These are phyloP conservation scores for Scatophagus argus DNA, from an alignment of 2,113 vertebrate genomes.

Conservation along the genomic window DNA sequence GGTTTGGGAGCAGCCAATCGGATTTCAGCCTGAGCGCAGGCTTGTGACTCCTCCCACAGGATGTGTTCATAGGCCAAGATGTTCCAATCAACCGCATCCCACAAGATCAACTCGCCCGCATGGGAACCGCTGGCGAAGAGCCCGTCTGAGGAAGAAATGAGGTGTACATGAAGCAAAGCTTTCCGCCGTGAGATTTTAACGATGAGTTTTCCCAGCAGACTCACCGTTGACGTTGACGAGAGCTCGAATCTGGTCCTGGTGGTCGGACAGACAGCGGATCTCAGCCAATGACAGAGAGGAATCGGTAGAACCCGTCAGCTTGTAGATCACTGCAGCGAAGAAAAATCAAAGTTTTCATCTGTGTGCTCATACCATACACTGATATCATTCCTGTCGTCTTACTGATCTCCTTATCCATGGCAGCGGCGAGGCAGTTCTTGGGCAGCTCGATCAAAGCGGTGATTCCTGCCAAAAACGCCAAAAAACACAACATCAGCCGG, in stretches of 20 bases:
- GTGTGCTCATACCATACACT: background rate
- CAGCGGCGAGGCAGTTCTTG: conserved; percentile 91
- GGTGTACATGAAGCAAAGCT: too few relatives aligned
- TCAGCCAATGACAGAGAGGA: conserved; percentile 83
- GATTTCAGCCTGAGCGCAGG: conserved; percentile 87
- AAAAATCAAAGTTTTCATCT: background rate
- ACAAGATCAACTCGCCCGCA: conserved; percentile 92
- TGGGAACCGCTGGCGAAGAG: conserved; percentile 93
- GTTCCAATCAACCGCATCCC: conserved; percentile 91
- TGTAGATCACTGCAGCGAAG: conserved; percentile 90
- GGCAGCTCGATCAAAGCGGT: conserved; percentile 90
- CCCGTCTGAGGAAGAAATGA: conserved; percentile 49
- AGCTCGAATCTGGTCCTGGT: conserved; percentile 93
- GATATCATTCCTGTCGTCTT: conserved; percentile 42
- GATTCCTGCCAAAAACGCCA: conserved; percentile 84
- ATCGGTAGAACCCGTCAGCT: conserved; percentile 77
- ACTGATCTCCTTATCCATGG: conserved; percentile 93
- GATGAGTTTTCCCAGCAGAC: conserved; percentile 9
- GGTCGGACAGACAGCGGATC: conserved; percentile 87
- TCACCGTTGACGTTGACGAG: conserved; percentile 90
- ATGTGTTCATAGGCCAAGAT: conserved; percentile 87
- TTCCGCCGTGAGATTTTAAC: too few relatives aligned
- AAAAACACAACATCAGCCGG: background rate
- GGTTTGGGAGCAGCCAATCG: conserved; percentile 87
- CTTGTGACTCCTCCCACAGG: conserved; percentile 88